Evolutionary conservation across 1,140 invertebrate species (phyloP).

Genomic region (Panonychus citri): DNA sequence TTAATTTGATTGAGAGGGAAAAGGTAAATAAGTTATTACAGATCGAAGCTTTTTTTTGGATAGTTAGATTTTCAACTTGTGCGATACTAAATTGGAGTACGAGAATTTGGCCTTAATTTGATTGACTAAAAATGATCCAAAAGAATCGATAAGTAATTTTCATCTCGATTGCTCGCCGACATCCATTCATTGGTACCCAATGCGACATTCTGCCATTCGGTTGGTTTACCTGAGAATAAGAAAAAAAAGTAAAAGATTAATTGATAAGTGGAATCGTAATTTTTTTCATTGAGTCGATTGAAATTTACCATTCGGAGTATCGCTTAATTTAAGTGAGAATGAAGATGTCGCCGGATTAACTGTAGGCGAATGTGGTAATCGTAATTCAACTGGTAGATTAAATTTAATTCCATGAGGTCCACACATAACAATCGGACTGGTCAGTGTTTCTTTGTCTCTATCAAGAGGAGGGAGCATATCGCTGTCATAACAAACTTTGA

Average conservation of each 20-base stretch:
- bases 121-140: constrained; percentile 56
- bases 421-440: constrained; percentile 80
- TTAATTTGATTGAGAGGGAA: no score
- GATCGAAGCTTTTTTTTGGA: no score
- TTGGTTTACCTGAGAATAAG: constrained; percentile 39
- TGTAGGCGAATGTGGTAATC: constrained; percentile 30
- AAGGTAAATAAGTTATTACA: no score
- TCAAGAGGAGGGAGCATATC: constrained; percentile 53
- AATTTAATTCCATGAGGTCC: constrained; percentile 76
- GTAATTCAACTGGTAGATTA: constrained; percentile 54
- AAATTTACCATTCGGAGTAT: constrained; percentile 28
- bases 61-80: no score
- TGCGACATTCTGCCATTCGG: constrained; percentile 41
- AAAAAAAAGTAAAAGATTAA: not conserved
- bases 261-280: not conserved
- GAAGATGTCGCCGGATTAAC: constrained; percentile 27
- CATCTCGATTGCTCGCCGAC: constrained; percentile 22
- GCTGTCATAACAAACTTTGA: constrained; percentile 48
- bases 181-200: constrained; percentile 22
- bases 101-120: no score
- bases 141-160: constrained; percentile 60
- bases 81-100: no score
- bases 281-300: not conserved
- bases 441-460: constrained; percentile 64
- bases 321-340: constrained; percentile 44